Conservation (phyloP, 2,113 vertebrate species). For the Athene cunicularia region DNA sequence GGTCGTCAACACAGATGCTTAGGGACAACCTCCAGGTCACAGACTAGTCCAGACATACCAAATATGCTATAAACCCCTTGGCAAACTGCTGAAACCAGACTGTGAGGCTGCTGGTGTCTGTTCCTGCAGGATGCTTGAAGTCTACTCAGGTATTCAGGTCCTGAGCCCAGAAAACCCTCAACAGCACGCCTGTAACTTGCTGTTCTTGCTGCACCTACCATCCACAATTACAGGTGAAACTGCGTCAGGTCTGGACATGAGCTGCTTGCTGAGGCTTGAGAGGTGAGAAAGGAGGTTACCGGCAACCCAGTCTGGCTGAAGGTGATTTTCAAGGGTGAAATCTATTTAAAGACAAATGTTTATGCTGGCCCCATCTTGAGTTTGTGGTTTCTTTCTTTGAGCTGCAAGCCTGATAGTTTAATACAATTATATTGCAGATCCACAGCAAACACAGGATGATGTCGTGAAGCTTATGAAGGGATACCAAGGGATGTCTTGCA, state of each 20-base stretch:
- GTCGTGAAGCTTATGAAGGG: rapidly evolving
- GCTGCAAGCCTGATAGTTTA: neutral
- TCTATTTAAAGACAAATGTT: neutral
- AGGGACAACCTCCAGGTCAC: neutral
- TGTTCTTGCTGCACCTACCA: neutral
- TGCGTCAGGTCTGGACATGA: neutral
- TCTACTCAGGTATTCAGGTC: too few relatives aligned
- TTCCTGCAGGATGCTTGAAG: neutral
- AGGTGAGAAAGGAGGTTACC: neutral
- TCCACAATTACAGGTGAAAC: neutral
- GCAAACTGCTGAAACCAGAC: neutral
- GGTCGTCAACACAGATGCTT: neutral
- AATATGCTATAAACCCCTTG: neutral
- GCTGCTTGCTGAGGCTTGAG: neutral
- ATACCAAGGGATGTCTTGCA: rapidly evolving
- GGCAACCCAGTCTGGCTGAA: neutral
- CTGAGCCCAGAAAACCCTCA: neutral
- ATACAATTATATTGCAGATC: neutral
- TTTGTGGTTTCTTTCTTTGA: neutral
- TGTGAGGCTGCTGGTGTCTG: neutral
- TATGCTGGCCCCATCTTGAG: neutral
- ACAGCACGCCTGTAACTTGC: rapidly evolving
- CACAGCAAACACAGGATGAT: neutral
- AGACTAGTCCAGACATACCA: neutral
- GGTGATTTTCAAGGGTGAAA: neutral